phyloP scores from a whole-genome alignment of 64 coral and sea anemone genomes.

The Montipora sp. region DNA sequence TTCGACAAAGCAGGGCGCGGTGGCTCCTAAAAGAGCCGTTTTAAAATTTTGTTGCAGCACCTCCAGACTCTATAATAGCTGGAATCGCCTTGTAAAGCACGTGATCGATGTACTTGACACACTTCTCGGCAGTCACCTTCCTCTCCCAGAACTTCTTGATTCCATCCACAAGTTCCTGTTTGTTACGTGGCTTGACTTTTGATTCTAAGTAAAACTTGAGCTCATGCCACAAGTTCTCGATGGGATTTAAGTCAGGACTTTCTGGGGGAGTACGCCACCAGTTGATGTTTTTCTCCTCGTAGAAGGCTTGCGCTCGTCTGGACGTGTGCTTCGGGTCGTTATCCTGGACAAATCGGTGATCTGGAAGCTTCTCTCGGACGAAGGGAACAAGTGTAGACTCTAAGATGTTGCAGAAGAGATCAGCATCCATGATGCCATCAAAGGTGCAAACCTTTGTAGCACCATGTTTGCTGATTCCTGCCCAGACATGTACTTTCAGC shows the following conservation, averaged over 20 bases:
- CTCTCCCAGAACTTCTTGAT: slow-evolving; percentile 40
- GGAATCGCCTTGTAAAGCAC: slow-evolving; percentile 8
- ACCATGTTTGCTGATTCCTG: slow-evolving; percentile 9
- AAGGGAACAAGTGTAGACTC: slow-evolving; percentile 6
- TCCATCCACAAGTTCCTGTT: slow-evolving; percentile 16
- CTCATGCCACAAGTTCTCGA: slow-evolving; percentile 37
- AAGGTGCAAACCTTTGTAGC: slow-evolving; percentile 22
- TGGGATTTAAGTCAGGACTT: slow-evolving; percentile 49
- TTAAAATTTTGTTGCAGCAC: slow-evolving; percentile 30
- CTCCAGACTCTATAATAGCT: neutral
- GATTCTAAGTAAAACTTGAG: slow-evolving; percentile 5
- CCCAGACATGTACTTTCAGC: slow-evolving; percentile 5
- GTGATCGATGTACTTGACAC: slow-evolving; percentile 26
- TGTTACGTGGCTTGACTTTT: slow-evolving; percentile 30
- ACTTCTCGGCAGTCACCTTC: slow-evolving; percentile 18
- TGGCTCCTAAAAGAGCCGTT: neutral
- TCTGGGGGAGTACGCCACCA: slow-evolving; percentile 38
- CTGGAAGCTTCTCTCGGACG: neutral
- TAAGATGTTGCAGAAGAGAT: neutral
- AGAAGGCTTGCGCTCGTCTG: neutral
- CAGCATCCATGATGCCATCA: neutral
- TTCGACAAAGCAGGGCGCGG: neutral
- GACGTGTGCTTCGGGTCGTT: neutral
- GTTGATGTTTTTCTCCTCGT: slow-evolving; percentile 31
- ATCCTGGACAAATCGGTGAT: neutral